Percentiles rank a stretch among this genome's conserved stretches.
Conservation (phyloP, 2,113 vertebrate species). For the Rissa tridactyla region DNA sequence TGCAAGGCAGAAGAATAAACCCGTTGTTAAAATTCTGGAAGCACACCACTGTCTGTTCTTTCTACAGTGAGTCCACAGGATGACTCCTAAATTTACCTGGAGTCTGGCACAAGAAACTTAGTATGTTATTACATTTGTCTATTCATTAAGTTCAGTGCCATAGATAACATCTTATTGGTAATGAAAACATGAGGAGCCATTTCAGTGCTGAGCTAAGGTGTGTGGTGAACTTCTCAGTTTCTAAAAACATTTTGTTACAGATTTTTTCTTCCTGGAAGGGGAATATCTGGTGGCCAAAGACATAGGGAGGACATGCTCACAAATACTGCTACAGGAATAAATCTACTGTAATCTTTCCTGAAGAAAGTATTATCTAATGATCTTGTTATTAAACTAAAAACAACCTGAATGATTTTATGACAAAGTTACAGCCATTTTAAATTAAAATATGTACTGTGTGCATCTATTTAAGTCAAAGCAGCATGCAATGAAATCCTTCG, state of each 20-base stretch:
- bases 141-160: slow-evolving; percentile 48
- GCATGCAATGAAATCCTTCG: slow-evolving; percentile 30
- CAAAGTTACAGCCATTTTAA: slow-evolving; percentile 10
- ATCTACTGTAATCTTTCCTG: neutral
- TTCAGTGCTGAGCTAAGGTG: slow-evolving; percentile 46
- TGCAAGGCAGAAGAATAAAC: slow-evolving; percentile 61
- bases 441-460: slow-evolving; percentile 25
- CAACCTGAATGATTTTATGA: slow-evolving; percentile 48
- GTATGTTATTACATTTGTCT: neutral
- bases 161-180: slow-evolving; percentile 65
- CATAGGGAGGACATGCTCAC: neutral
- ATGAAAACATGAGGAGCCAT: slow-evolving; percentile 57
- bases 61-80: slow-evolving; percentile 58
- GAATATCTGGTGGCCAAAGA: neutral
- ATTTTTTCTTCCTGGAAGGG: neutral
- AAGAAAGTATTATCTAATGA: neutral
- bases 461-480: slow-evolving; percentile 55
- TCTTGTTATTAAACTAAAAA: slow-evolving; percentile 48
- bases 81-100: slow-evolving; percentile 37
- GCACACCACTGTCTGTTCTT: slow-evolving; percentile 34
- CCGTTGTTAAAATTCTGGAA: slow-evolving; percentile 68
- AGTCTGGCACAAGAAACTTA: neutral
- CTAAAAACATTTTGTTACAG: neutral
- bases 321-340: neutral
- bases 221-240: neutral